Conservation (phyloP, 2,113 vertebrate genomes). For the Nesogale talazaci region DNA sequence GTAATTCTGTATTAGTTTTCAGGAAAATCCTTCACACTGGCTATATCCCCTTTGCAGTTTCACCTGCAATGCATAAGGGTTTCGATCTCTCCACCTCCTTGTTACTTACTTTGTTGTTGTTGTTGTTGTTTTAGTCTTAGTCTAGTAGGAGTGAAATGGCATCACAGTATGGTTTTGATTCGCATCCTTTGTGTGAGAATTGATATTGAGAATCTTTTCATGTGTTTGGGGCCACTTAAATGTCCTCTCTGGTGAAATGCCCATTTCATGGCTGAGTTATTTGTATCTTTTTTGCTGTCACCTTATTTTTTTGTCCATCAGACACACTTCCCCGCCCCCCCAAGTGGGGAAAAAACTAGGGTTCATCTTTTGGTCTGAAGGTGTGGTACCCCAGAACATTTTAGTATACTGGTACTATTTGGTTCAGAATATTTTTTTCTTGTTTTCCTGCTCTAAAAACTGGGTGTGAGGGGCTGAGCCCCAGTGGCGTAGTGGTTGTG, state of each 20-base stretch:
- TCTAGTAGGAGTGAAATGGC: background rate
- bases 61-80: background rate
- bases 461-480: too few species aligned
- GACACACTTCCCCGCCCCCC: too few species aligned
- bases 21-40: background rate
- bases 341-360: too few species aligned
- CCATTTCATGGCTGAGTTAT: background rate
- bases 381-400: too few species aligned
- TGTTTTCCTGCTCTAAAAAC: too few species aligned
- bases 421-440: too few species aligned
- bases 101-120: background rate
- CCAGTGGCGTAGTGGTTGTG: too few species aligned
- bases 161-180: background rate
- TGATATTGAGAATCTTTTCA: background rate
- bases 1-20: background rate
- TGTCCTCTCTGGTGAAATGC: background rate
- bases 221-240: background rate
- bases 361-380: too few species aligned
- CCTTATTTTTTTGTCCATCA: too few species aligned
- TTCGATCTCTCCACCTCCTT: background rate
- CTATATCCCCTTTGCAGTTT: background rate
- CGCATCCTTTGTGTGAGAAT: background rate
- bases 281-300: too few species aligned
- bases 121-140: background rate
- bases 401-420: too few species aligned